Percentiles rank a stretch among this genome's conserved stretches.
These are phyloP conservation scores for Dioctria rufipes DNA, from an alignment of 2,888 invertebrate genomes.

Conservation along the genomic window DNA sequence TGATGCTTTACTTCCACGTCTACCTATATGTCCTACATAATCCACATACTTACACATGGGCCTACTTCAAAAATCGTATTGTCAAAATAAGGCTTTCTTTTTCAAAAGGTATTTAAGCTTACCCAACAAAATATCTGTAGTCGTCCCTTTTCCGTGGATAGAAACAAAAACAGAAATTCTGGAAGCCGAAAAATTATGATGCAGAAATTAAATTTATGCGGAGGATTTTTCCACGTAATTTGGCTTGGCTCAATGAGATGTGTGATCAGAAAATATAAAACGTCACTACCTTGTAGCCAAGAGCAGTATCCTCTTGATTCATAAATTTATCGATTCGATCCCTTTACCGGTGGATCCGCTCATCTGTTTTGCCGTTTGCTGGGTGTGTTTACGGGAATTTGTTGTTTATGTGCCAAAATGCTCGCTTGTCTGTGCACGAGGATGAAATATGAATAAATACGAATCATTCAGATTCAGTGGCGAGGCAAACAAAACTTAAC, in stretches of 20 bases:
- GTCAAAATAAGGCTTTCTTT: too few relatives aligned
- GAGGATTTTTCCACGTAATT: constrained; percentile 36
- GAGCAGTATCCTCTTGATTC: constrained; percentile 20
- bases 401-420: constrained; percentile 50
- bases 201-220: constrained; percentile 32
- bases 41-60: too few relatives aligned
- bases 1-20: too few relatives aligned
- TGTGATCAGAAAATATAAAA: constrained; percentile 37
- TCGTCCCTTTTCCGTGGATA: too few relatives aligned
- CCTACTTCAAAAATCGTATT: too few relatives aligned
- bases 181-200: constrained; percentile 5
- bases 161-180: too few relatives aligned
- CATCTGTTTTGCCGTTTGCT: constrained; percentile 35
- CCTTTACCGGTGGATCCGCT: constrained; percentile 36
- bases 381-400: constrained; percentile 27
- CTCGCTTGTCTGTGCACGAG: constrained; percentile 50
- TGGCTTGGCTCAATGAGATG: constrained; percentile 41
- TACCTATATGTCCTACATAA: too few relatives aligned
- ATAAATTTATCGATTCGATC: constrained; percentile 53
- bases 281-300: constrained; percentile 22
- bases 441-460: constrained; percentile 59
- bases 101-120: too few relatives aligned
- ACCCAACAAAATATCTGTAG: too few relatives aligned
- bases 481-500: constrained; percentile 57
- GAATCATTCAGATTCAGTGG: constrained; percentile 58